A percentile compares a stretch with the other conserved stretches of the same genome.
Conservation (phyloP, 2,888 invertebrate species). For the Fragum sueziense region DNA sequence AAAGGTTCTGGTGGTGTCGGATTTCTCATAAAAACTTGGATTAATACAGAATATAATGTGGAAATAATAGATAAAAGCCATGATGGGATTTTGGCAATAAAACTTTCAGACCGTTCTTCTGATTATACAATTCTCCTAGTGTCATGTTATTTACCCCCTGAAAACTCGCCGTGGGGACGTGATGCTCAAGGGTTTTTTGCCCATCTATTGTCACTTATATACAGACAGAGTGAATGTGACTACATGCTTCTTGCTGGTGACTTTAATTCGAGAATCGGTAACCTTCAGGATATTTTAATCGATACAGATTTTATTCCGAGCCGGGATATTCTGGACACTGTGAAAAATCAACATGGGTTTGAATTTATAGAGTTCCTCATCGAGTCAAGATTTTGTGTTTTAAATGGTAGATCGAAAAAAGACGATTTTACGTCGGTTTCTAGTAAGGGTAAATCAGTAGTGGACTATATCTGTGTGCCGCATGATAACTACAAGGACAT, state of each 20-base stretch:
- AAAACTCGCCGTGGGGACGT: constrained; percentile 20
- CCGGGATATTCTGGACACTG: constrained; percentile 13
- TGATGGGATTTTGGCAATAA: constrained; percentile 35
- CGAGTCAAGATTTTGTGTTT: constrained; percentile 11
- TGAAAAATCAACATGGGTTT: constrained; percentile 34
- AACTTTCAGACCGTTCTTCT: constrained; percentile 1
- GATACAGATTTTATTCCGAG: constrained; percentile 30
- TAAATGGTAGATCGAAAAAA: no score
- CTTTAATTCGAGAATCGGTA: constrained; percentile 36
- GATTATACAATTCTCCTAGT: neutral
- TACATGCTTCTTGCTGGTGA: constrained; percentile 27
- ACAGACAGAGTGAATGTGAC: constrained; percentile 32
- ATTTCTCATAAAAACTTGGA: constrained; percentile 24
- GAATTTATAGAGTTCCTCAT: constrained; percentile 30
- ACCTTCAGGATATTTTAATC: constrained; percentile 21
- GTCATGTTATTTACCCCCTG: neutral
- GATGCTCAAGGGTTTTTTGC: constrained; percentile 35
- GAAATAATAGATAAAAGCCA: constrained; percentile 21
- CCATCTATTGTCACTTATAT: constrained; percentile 32
- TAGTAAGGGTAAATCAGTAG: no score
- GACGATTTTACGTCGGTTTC: no score
- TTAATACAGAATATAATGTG: constrained; percentile 17
- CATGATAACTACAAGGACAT: no score
- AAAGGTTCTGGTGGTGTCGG: constrained; percentile 47
- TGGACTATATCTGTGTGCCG: no score